These are phyloP conservation scores for Buphagus erythrorhynchus DNA, from an alignment of 2,797 vertebrate genomes.

Conservation along the genomic window DNA sequence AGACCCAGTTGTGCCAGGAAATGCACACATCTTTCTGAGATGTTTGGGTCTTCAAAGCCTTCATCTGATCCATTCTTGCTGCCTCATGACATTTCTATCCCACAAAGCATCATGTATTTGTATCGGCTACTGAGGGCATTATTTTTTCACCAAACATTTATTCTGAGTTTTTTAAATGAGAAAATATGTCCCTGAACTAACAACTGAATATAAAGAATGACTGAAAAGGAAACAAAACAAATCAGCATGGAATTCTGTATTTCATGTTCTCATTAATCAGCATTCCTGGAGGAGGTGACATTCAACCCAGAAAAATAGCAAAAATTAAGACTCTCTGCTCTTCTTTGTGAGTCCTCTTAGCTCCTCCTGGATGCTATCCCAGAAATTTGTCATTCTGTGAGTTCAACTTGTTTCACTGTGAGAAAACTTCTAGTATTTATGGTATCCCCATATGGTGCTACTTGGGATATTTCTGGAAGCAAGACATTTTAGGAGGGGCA, in stretches of 20 bases:
- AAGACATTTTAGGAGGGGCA: slow-evolving; percentile 61
- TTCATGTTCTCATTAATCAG: slow-evolving; percentile 40
- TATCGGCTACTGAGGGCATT: background rate
- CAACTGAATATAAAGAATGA: background rate
- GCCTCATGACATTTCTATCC: background rate
- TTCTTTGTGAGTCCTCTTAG: background rate
- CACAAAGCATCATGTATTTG: background rate
- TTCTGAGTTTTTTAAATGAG: background rate
- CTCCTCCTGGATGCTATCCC: slow-evolving; percentile 55
- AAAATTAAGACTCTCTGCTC: slow-evolving; percentile 10
- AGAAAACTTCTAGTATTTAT: slow-evolving; percentile 67
- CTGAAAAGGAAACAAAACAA: background rate
- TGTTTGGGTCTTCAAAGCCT: background rate
- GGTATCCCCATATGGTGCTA: slow-evolving; percentile 64
- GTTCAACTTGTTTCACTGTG: slow-evolving; percentile 59
- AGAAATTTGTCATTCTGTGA: slow-evolving; percentile 66
- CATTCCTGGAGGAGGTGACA: background rate
- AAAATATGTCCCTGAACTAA: background rate
- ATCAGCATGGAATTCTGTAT: background rate
- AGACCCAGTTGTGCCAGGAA: background rate
- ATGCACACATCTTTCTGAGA: background rate
- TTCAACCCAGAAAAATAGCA: background rate
- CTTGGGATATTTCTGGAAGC: slow-evolving; percentile 64
- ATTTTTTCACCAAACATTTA: background rate
- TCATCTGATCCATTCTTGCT: background rate